Percentiles rank a stretch among this genome's conserved stretches.
Conservation (phyloP, 2,797 vertebrate species). For the Bovichtus diacanthus region DNA sequence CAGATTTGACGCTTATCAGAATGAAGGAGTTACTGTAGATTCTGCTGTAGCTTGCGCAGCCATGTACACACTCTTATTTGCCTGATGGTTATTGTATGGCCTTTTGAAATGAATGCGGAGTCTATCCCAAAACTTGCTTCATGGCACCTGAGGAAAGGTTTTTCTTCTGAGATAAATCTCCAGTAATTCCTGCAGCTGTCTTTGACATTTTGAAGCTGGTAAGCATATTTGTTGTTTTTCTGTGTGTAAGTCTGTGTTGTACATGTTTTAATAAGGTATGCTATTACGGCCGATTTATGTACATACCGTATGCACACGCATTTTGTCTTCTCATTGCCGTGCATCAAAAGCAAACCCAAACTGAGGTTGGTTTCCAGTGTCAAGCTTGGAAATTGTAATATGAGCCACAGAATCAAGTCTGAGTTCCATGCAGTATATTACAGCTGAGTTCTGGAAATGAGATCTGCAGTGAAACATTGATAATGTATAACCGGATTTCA, state of each 20-base stretch:
- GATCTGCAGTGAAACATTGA: not conserved
- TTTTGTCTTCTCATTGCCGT: slow-evolving; percentile 18
- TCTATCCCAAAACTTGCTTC: slow-evolving; percentile 52
- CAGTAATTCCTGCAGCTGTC: slow-evolving; percentile 71
- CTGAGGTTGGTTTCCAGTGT: not conserved
- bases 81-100: slow-evolving; percentile 71
- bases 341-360: slow-evolving; percentile 10
- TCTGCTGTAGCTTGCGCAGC: not conserved
- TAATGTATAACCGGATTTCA: slow-evolving; percentile 20
- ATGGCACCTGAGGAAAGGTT: slow-evolving; percentile 73
- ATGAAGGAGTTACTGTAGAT: slow-evolving; percentile 13
- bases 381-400: not conserved
- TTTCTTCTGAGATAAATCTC: slow-evolving; percentile 68
- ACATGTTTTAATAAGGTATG: slow-evolving; percentile 33
- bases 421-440: slow-evolving; percentile 13
- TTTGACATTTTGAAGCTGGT: slow-evolving; percentile 74
- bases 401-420: not conserved
- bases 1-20: slow-evolving; percentile 3
- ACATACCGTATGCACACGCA: slow-evolving; percentile 12
- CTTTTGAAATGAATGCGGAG: slow-evolving; percentile 67
- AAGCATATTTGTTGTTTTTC: slow-evolving; percentile 54
- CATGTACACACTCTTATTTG: slow-evolving; percentile 29
- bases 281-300: slow-evolving; percentile 32
- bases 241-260: slow-evolving; percentile 32
- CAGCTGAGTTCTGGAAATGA: slow-evolving; percentile 17